Evolutionary conservation across 2,888 invertebrate species (phyloP), one percentile per base, ranked within the genome.

Genomic region (Carcina quercana): DNA sequence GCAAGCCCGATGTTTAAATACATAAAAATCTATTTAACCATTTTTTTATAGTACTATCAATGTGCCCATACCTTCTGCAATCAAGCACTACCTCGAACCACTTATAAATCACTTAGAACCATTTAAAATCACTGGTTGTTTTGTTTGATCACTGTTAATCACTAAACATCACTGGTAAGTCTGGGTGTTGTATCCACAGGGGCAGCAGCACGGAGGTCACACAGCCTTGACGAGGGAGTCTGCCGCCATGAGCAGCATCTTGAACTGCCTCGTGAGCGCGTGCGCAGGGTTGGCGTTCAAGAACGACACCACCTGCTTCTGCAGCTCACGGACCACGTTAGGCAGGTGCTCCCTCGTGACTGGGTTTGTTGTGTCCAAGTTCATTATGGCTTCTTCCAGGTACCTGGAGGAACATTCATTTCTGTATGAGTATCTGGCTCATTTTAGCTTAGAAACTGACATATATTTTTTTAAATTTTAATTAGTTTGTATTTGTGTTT

Each of bases 261-360:
- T 87, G 72, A 93, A 87, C 46, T 86, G 87, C 2, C 89, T 78
- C 17, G 86, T 71, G 28, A 90, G 87, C 51, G 88, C 86, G 62
- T 90, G 89, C 31, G 80, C 85, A 0, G 93, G 91, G 64, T 91
- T 87, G 6, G 86, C 72, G 13, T 83, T 59, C 25, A 94, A 86
- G 72, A 91, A 95, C 10, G 85, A 50, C 45, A 88, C 78, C 43
- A 96, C 86, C 67, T 94, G 93, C 59, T 89, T 88, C 60, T 90
- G 88, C 7, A 96, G 84, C 49, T 91, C 91, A 39, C 88, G 86
- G 34, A 96, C 75, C 15, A 97, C 93, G 15, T 86, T 87, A 0
- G 92, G 92, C 54, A 95, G 88, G 72, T 96, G 95, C 57, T 95
- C 95, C 41, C 90, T 87, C 0, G 94, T 94, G 28, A 94, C 88